Evolutionary conservation across 2,888 invertebrate species (phyloP), one percentile per base, ranked within the genome.

Genomic region (Nasonia oneida): DNA sequence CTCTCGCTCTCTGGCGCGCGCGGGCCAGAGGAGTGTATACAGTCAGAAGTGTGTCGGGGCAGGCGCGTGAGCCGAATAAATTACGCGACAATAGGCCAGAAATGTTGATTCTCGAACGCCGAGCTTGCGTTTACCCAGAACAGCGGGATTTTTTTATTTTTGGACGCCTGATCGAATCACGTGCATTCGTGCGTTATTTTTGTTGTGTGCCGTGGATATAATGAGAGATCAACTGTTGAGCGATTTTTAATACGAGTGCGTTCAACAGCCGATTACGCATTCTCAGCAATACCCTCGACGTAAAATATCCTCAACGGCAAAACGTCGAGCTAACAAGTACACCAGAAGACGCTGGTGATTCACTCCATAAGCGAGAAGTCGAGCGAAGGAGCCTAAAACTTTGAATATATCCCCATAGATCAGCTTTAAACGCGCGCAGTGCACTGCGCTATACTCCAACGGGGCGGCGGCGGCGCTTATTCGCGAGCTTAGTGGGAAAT

Each of bases 401-500:
- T 67, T 67, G 67, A 29, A 67, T 67, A 29, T n/a, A n/a, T 61
- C 57, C n/a, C 57, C n/a, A 8, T 61, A 53, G 53, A 42, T 23
- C 23, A 23, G 64, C 23, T 29, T 12, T 29, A 67, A 18, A 18
- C n/a, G 57, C 37, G 18, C 10, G 64, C 29, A 57, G 3, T 3
- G 29, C 0, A 3, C 12, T 14, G 3, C 14, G 33, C 67, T 12
- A 4, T 6, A 10, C n/a, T 18, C n/a, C n/a, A 6, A 2, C n/a
- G 18, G 47, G 42, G 67, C 64, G 76, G 29, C 33, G 47, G 50
- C 15, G 29, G 80, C 67, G 39, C 64, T 37, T n/a, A 50, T 39
- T 64, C 42, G 75, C 67, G 74, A 42, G 82, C 67, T 82, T 82
- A 82, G 61, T 39, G 47, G 50, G 14, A 76, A 82, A 82, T 82